Evolutionary conservation across 2,888 invertebrate genomes (phyloP), one percentile per base, ranked within the genome.

Genomic region (Zygothrica quintamaculata): DNA sequence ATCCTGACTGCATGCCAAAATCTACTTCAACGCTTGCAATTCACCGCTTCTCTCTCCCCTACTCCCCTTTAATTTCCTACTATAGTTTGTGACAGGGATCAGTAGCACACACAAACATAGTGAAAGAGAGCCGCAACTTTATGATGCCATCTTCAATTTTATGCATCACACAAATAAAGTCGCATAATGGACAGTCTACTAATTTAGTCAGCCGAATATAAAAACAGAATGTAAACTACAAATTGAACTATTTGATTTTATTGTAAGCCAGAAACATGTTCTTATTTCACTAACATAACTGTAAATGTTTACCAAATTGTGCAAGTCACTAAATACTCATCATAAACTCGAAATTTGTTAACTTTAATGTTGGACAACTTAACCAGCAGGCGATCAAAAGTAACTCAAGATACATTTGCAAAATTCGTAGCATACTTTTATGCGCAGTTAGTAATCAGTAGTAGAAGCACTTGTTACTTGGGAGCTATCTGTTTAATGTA

Each of bases 1-100:
- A 84, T 84, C 84, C 86, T 85, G 86, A 79, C 80, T 85, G 84
- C 73, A 64, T 79, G 80, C 77, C 80, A 85, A 84, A 76, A 82
- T 43, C 46, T 50, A 62, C 58, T 62, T 46, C 58, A 73, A 34
- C 56, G 56, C 52, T n/a, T 61, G 60, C 51, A 62, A 26, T 22
- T 40, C 40, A 56, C 18, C 13, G 18, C 34, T 12, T 11, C 6
- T 25, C n/a, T 8, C 7, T 18, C 13, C 29, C 46, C n/a, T n/a
- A n/a, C n/a, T n/a, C n/a, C n/a, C n/a, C n/a, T n/a, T n/a, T n/a
- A n/a, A 7, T 16, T 5, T 1, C 34, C 16, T 33, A 6, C 5
- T 6, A 15, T 11, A 1, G 39, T 7, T 9, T 13, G 39, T 25
- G 33, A 18, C 48, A 18, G 18, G 40, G 40, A 42, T 61, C 65